These are phyloP conservation scores for Cantharis rustica DNA, from an alignment of 2,888 invertebrate genomes.

Conservation along the genomic window DNA sequence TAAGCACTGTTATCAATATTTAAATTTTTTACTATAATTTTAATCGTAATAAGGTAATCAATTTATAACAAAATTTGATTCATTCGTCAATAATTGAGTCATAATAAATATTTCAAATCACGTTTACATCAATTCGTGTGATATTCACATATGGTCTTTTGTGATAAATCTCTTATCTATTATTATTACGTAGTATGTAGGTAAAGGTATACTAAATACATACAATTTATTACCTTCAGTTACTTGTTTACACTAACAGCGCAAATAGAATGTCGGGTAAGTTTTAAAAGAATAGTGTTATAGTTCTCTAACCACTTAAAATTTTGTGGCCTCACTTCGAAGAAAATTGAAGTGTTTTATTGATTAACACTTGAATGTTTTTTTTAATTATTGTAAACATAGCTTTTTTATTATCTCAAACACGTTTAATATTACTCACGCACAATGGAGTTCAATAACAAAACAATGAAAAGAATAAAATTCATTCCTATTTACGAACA, in stretches of 20 bases:
- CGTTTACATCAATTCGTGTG: background rate
- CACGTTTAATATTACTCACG: background rate
- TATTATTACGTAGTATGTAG: background rate
- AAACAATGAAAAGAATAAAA: background rate
- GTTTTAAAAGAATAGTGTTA: background rate
- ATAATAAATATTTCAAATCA: background rate
- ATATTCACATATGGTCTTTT: constrained; percentile 8
- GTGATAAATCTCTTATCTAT: constrained; percentile 13
- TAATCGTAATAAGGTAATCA: background rate
- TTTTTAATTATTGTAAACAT: background rate
- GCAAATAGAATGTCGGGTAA: constrained; percentile 10
- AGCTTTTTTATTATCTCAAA: background rate
- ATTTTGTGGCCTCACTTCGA: background rate
- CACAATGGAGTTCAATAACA: background rate
- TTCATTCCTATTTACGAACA: background rate
- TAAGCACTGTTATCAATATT: background rate
- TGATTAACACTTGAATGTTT: background rate
- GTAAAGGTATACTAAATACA: background rate
- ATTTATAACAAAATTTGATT: background rate
- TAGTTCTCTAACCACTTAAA: background rate
- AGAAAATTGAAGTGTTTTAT: background rate
- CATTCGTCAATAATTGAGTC: background rate
- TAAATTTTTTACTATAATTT: background rate
- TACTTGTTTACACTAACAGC: background rate
- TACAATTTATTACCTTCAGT: background rate